phyloP scores from a whole-genome alignment of 2,888 invertebrate species.

The Drosophila yooni region DNA sequence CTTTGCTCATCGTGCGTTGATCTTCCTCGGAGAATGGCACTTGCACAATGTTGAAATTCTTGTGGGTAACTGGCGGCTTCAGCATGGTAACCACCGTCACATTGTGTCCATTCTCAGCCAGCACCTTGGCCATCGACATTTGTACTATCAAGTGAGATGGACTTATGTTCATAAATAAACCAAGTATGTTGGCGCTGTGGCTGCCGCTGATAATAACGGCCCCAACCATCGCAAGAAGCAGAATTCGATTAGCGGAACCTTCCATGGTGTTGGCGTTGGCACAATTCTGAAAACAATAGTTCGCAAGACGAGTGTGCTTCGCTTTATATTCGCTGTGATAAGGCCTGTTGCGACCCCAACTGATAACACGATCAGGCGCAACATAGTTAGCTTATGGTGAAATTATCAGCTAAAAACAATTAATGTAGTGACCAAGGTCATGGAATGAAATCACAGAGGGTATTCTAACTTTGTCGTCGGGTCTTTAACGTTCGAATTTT shows the following conservation, averaged over 20 bases:
- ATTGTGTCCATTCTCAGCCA: constrained; percentile 82
- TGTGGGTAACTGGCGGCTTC: constrained; percentile 67
- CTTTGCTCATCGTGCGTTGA: constrained; percentile 25
- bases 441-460: background rate
- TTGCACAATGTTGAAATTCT: constrained; percentile 57
- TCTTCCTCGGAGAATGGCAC: constrained; percentile 60
- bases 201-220: constrained; percentile 23
- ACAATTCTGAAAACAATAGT: constrained; percentile 9
- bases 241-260: background rate
- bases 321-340: constrained; percentile 16
- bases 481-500: background rate
- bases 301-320: background rate
- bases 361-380: constrained; percentile 11
- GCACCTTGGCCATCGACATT: constrained; percentile 72
- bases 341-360: constrained; percentile 7
- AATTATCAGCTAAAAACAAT: constrained; percentile 4
- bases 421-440: constrained; percentile 28
- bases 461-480: background rate
- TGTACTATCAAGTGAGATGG: constrained; percentile 83
- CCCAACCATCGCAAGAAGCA: constrained; percentile 14
- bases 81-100: constrained; percentile 78
- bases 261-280: constrained; percentile 16
- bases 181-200: constrained; percentile 76
- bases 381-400: constrained; percentile 14
- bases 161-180: constrained; percentile 78